phyloP scores from a whole-genome alignment of 2,888 invertebrate genomes.

The Phalera bucephala region DNA sequence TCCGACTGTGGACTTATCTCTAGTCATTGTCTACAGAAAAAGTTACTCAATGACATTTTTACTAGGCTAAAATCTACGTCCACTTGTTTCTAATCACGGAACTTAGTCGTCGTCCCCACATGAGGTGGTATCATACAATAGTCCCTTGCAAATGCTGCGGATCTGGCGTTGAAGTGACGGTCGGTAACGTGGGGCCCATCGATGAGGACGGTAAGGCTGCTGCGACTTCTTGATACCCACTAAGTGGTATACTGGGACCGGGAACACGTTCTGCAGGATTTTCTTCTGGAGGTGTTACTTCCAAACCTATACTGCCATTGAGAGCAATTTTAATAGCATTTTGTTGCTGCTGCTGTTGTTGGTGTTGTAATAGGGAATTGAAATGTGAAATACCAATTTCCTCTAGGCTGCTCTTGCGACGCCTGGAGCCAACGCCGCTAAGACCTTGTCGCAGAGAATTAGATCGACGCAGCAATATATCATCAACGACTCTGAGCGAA shows the following conservation, averaged over 20 bases:
- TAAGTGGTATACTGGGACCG: slow-evolving; percentile 46
- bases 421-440: slow-evolving; percentile 84
- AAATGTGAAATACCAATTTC: slow-evolving; percentile 93
- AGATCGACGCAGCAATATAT: slow-evolving; percentile 91
- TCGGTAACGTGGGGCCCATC: slow-evolving; percentile 55
- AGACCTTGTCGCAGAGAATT: slow-evolving; percentile 93
- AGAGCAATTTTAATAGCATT: slow-evolving; percentile 93
- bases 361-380: slow-evolving; percentile 85
- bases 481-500: slow-evolving; percentile 93
- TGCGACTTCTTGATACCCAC: slow-evolving; percentile 77
- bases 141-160: slow-evolving; percentile 93
- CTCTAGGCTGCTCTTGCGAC: slow-evolving; percentile 92
- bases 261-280: slow-evolving; percentile 79
- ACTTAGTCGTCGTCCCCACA: slow-evolving; percentile 95
- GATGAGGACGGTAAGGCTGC: slow-evolving; percentile 68
- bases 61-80: slow-evolving; percentile 69
- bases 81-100: slow-evolving; percentile 89
- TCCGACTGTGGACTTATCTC: slow-evolving; percentile 37
- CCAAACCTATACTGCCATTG: slow-evolving; percentile 93
- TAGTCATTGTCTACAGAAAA: slow-evolving; percentile 19
- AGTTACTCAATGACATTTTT: slow-evolving; percentile 17
- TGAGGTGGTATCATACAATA: slow-evolving; percentile 97
- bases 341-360: slow-evolving; percentile 82
- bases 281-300: slow-evolving; percentile 89
- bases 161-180: slow-evolving; percentile 71